Percentiles rank a stretch among this genome's conserved stretches.
phyloP scores from a whole-genome alignment of 1,140 invertebrate genomes.

The Drosophila funebris region DNA sequence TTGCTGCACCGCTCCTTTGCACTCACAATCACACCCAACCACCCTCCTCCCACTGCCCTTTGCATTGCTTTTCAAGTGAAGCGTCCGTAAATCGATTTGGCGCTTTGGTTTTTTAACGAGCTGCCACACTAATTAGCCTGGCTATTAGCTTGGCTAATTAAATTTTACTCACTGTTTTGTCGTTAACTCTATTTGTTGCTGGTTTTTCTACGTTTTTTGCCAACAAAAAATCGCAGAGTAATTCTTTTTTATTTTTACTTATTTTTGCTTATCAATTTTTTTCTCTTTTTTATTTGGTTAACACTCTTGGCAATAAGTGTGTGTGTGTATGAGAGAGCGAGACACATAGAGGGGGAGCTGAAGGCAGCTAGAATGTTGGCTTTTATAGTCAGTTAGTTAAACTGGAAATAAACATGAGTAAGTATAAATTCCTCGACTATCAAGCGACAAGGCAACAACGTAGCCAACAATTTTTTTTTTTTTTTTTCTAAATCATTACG shows the following conservation, averaged over 20 bases:
- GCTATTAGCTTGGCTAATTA: slow-evolving; percentile 68
- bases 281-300: not conserved
- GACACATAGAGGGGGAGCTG: too few relatives aligned
- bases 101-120: slow-evolving; percentile 48
- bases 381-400: slow-evolving; percentile 70
- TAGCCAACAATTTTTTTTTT: not conserved
- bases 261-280: slow-evolving; percentile 37
- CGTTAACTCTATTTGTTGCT: slow-evolving; percentile 3
- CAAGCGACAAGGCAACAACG: slow-evolving; percentile 44
- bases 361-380: not conserved
- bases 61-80: not conserved
- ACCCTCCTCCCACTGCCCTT: not conserved
- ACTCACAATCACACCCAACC: too few relatives aligned
- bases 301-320: slow-evolving; percentile 12
- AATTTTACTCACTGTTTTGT: slow-evolving; percentile 47
- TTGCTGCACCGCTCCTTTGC: not conserved
- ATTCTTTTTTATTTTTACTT: not conserved
- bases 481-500: slow-evolving; percentile 66
- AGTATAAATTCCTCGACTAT: slow-evolving; percentile 72
- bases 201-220: not conserved
- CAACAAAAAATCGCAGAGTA: slow-evolving; percentile 15
- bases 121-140: slow-evolving; percentile 60
- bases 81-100: slow-evolving; percentile 60
- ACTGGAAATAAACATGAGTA: slow-evolving; percentile 78
- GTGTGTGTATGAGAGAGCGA: not conserved